These are phyloP conservation scores for Trichogramma pretiosum DNA, from an alignment of 1,140 invertebrate genomes.

Conservation along the genomic window DNA sequence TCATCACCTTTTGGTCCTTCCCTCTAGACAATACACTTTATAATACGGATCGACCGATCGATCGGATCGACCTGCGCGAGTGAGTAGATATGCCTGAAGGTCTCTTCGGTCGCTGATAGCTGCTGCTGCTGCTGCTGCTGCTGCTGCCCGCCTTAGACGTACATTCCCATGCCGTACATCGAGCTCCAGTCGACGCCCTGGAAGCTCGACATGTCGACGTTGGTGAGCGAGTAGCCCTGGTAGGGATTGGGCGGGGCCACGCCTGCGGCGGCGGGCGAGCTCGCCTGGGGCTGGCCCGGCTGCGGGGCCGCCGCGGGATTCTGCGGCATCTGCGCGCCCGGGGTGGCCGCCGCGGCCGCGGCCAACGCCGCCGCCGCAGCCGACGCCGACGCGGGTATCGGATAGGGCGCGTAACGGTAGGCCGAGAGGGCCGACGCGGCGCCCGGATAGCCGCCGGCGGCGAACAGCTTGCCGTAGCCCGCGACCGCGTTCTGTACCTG, in stretches of 20 bases:
- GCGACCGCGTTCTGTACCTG: slow-evolving; percentile 54
- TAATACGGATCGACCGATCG: too few species aligned
- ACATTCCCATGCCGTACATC: slow-evolving; percentile 86
- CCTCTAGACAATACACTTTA: too few species aligned
- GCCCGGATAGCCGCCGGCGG: slow-evolving; percentile 39
- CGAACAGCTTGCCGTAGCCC: slow-evolving; percentile 62
- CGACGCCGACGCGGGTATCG: slow-evolving; percentile 53
- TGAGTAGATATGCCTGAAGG: too few species aligned
- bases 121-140: too few species aligned
- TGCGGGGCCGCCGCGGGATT: slow-evolving; percentile 38
- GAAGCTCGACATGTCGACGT: slow-evolving; percentile 84
- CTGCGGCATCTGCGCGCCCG: slow-evolving; percentile 44
- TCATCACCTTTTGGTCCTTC: too few species aligned
- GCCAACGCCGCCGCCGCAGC: slow-evolving; percentile 49
- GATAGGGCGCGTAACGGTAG: slow-evolving; percentile 66
- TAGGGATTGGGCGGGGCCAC: slow-evolving; percentile 60
- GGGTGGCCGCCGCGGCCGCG: slow-evolving; percentile 45
- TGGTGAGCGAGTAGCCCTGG: slow-evolving; percentile 73
- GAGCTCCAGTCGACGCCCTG: slow-evolving; percentile 82
- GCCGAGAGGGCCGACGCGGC: slow-evolving; percentile 49
- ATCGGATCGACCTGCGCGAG: too few species aligned
- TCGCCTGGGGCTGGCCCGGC: slow-evolving; percentile 45
- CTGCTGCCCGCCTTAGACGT: slow-evolving; percentile 62
- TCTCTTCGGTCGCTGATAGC: too few species aligned
- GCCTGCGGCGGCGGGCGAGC: slow-evolving; percentile 48